Percentiles rank a stretch among this genome's conserved stretches.
These are phyloP conservation scores for Caerostris extrusa DNA, from an alignment of 1,140 invertebrate genomes.

Conservation along the genomic window DNA sequence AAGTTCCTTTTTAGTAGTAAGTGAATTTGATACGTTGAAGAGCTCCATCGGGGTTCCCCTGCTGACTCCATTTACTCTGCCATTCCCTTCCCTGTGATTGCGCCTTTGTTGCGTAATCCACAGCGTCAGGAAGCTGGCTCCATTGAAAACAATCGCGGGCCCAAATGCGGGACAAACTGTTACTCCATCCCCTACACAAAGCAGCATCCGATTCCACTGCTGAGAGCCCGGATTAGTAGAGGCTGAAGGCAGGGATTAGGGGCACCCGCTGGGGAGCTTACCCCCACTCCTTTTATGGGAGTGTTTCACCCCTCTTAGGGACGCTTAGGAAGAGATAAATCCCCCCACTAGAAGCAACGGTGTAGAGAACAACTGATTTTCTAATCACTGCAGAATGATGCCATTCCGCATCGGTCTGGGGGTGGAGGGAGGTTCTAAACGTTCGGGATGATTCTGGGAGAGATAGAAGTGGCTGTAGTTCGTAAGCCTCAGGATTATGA, in stretches of 20 bases:
- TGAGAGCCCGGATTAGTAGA: slow-evolving; percentile 3
- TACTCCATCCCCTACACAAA: neutral
- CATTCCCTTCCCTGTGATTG: neutral
- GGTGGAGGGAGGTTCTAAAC: neutral
- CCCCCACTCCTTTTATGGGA: slow-evolving; percentile 7
- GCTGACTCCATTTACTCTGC: too few relatives aligned
- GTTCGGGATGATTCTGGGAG: neutral
- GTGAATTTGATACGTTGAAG: too few relatives aligned
- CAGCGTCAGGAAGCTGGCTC: neutral
- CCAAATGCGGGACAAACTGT: slow-evolving; percentile 19
- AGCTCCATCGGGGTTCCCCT: too few relatives aligned
- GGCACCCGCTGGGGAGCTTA: neutral
- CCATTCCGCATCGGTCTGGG: neutral
- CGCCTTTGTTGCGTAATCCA: slow-evolving; percentile 14
- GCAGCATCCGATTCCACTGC: neutral
- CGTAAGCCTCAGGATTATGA: neutral
- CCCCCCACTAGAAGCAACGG: slow-evolving; percentile 50
- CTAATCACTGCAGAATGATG: slow-evolving; percentile 52
- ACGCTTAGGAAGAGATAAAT: slow-evolving; percentile 64
- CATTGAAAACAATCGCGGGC: slow-evolving; percentile 18
- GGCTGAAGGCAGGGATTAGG: slow-evolving; percentile 15
- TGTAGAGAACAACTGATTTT: slow-evolving; percentile 70
- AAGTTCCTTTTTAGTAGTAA: too few relatives aligned
- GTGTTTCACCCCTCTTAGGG: slow-evolving; percentile 20
- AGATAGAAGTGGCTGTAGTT: neutral